Conservation (phyloP, 2,888 invertebrate genomes). For the Caprella mutica region DNA sequence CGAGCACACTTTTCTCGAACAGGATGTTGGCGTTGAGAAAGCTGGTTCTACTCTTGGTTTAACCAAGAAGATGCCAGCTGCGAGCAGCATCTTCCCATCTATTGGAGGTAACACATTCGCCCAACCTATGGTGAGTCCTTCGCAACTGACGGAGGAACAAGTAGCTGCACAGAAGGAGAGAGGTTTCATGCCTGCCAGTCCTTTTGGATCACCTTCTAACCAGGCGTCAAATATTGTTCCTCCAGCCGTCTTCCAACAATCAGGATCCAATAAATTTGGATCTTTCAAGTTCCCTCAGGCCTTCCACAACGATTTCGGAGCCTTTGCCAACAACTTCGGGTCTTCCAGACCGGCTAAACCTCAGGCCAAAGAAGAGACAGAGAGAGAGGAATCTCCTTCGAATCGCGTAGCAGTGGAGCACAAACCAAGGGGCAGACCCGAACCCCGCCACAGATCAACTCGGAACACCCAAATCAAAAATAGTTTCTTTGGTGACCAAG, state of each 20-base stretch:
- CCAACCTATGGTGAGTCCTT: not conserved
- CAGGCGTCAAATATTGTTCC: constrained; percentile 5
- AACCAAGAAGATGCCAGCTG: not conserved
- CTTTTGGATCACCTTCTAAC: constrained; percentile 6
- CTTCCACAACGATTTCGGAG: not conserved
- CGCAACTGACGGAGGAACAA: not conserved
- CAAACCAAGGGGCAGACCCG: not conserved
- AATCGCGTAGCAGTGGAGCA: not conserved
- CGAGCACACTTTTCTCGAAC: too few species aligned
- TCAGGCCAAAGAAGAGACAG: not conserved
- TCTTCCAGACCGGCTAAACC: not conserved
- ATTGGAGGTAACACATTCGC: not conserved
- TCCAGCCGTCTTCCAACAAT: not conserved
- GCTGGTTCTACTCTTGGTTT: not conserved
- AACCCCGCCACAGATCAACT: not conserved
- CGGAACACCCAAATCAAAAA: not conserved
- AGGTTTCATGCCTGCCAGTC: constrained; percentile 10
- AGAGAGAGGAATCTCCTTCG: not conserved
- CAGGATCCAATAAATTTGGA: not conserved
- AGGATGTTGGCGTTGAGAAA: not conserved
- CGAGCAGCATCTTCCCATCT: not conserved
- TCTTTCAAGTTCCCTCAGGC: constrained; percentile 2
- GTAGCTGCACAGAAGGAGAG: not conserved
- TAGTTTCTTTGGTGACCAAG: not conserved
- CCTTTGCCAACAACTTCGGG: not conserved